Percentiles rank a stretch among this genome's conserved stretches.
phyloP scores from a whole-genome alignment of 2,113 vertebrate genomes.

The Siphamia tubifer region DNA sequence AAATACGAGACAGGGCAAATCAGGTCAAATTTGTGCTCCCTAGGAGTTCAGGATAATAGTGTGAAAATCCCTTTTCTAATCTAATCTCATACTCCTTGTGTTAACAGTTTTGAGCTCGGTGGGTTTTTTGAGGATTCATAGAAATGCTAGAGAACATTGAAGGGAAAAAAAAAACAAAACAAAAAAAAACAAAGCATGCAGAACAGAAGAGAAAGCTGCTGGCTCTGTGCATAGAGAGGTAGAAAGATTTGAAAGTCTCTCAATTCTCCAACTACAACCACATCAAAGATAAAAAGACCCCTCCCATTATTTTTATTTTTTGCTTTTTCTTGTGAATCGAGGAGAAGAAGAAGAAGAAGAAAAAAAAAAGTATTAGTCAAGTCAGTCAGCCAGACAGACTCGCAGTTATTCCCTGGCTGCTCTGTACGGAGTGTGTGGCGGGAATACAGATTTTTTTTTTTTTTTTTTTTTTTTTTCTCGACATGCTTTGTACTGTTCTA shows the following conservation, averaged over 20 bases:
- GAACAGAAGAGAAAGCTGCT: not conserved
- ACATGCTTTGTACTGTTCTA: slow-evolving; percentile 60
- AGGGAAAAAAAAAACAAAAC: too few species aligned
- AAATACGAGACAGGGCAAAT: too few species aligned
- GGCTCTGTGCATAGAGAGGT: not conserved
- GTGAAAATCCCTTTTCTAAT: too few species aligned
- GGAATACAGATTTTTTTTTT: slow-evolving; percentile 15
- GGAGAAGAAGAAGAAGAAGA: too few species aligned
- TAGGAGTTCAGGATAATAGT: too few species aligned
- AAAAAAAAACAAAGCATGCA: not conserved
- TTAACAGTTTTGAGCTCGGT: too few species aligned
- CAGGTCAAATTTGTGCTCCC: too few species aligned
- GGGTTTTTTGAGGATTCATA: not conserved
- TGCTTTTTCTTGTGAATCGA: not conserved
- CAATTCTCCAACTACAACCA: slow-evolving; percentile 9
- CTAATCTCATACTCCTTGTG: too few species aligned
- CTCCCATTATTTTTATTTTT: not conserved
- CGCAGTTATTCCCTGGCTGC: slow-evolving; percentile 32
- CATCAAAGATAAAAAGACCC: slow-evolving; percentile 15
- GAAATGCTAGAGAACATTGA: not conserved
- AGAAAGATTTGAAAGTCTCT: not conserved
- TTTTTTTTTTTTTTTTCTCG: not conserved
- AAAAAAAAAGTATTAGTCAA: slow-evolving; percentile 14
- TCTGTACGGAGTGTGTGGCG: slow-evolving; percentile 7
- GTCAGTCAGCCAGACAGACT: slow-evolving; percentile 34